These are phyloP conservation scores for Dromius quadrimaculatus DNA, from an alignment of 2,888 invertebrate species.

Conservation along the genomic window DNA sequence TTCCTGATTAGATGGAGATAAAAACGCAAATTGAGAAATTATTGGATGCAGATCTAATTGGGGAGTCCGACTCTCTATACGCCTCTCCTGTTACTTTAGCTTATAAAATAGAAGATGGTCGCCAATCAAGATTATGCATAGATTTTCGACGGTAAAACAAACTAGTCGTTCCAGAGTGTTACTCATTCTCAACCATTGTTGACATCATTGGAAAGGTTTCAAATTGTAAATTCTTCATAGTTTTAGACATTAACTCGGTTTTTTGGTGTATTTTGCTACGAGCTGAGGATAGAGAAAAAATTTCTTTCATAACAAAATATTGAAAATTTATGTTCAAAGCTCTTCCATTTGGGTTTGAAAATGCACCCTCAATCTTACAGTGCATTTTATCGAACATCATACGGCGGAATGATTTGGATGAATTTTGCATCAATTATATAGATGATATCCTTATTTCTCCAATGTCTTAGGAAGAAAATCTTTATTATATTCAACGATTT, in stretches of 20 bases:
- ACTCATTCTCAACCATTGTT: slow-evolving; percentile 53
- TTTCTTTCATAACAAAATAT: slow-evolving; percentile 52
- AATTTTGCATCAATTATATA: slow-evolving; percentile 53
- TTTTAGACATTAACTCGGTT: slow-evolving; percentile 41
- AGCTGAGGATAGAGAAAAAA: slow-evolving; percentile 54
- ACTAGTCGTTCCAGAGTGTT: slow-evolving; percentile 43
- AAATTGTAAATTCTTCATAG: slow-evolving; percentile 50
- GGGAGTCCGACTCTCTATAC: slow-evolving; percentile 51
- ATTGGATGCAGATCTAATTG: neutral
- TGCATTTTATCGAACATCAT: slow-evolving; percentile 54
- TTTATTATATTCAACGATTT: slow-evolving; percentile 19
- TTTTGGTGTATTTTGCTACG: slow-evolving; percentile 54
- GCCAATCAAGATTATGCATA: slow-evolving; percentile 55
- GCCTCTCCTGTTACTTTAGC: slow-evolving; percentile 53
- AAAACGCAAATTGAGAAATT: slow-evolving; percentile 51
- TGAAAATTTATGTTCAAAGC: slow-evolving; percentile 45
- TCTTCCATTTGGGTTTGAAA: slow-evolving; percentile 55
- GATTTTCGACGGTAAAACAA: slow-evolving; percentile 38
- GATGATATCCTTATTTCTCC: slow-evolving; percentile 55
- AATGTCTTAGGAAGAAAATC: slow-evolving; percentile 52
- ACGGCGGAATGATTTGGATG: slow-evolving; percentile 54
- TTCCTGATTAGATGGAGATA: neutral
- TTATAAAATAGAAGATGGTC: slow-evolving; percentile 55
- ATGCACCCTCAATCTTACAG: slow-evolving; percentile 56
- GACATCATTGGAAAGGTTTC: slow-evolving; percentile 50